phyloP scores from a whole-genome alignment of 2,888 invertebrate species.

The Philaethria dido region DNA sequence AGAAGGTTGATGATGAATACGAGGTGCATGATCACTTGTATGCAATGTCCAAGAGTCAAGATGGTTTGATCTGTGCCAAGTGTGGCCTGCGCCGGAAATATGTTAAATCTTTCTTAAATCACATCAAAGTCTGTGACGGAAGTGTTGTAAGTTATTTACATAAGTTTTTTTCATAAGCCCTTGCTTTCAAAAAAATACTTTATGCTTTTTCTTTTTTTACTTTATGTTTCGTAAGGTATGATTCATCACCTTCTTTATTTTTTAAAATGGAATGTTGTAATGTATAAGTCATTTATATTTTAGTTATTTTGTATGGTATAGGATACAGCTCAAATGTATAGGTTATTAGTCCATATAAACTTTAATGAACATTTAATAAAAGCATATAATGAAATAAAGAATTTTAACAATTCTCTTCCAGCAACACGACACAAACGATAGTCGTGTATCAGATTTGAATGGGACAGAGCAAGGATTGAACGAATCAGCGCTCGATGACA shows the following conservation, averaged over 20 bases:
- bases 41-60: slow-evolving; percentile 47
- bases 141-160: slow-evolving; percentile 37
- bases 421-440: slow-evolving; percentile 12
- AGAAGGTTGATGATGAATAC: slow-evolving; percentile 9
- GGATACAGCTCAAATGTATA: too few relatives aligned
- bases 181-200: too few relatives aligned
- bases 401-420: not conserved
- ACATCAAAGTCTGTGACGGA: slow-evolving; percentile 42
- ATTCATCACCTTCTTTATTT: too few relatives aligned
- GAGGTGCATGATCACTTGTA: slow-evolving; percentile 43
- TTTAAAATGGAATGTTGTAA: too few relatives aligned
- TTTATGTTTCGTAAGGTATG: too few relatives aligned
- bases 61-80: slow-evolving; percentile 52
- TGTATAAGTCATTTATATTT: too few relatives aligned
- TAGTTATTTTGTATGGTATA: too few relatives aligned
- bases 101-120: slow-evolving; percentile 46
- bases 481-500: not conserved
- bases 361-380: too few relatives aligned
- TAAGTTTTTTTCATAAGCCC: too few relatives aligned
- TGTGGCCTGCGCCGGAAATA: slow-evolving; percentile 52
- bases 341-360: too few relatives aligned
- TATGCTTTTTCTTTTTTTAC: too few relatives aligned
- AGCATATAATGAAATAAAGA: not conserved
- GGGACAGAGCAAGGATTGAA: not conserved
- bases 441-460: not conserved